Conservation (phyloP, 2,797 vertebrate genomes). For the Lacerta bilineata region DNA sequence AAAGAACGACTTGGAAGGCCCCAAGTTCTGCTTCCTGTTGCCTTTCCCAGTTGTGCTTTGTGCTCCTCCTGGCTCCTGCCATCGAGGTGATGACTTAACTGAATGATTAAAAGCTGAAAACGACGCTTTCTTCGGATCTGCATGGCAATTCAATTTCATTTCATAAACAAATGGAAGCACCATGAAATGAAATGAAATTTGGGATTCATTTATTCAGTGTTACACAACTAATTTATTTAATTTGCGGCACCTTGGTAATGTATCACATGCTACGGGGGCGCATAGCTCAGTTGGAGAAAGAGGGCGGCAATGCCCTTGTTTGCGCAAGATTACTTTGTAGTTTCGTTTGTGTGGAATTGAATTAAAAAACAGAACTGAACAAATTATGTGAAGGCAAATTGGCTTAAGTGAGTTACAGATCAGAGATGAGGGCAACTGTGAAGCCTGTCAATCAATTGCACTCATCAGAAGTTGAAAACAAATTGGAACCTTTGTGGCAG, state of each 20-base stretch:
- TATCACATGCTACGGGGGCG: slow-evolving; percentile 32
- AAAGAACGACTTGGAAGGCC: background rate
- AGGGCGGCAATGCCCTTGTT: slow-evolving; percentile 12
- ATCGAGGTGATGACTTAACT: background rate
- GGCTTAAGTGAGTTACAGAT: slow-evolving; percentile 17
- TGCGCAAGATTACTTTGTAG: slow-evolving; percentile 10
- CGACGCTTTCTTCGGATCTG: slow-evolving; percentile 13
- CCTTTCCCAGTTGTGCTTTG: background rate
- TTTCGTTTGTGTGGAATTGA: slow-evolving; percentile 30
- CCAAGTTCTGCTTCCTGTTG: background rate
- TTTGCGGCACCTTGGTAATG: slow-evolving; percentile 18
- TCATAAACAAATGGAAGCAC: slow-evolving; percentile 43
- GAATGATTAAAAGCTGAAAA: background rate
- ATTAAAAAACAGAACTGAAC: slow-evolving; percentile 4
- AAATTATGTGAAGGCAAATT: slow-evolving; percentile 29
- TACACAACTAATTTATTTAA: slow-evolving; percentile 44
- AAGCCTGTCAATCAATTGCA: slow-evolving; percentile 12
- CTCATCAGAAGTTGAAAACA: background rate
- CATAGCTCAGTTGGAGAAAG: slow-evolving; percentile 19
- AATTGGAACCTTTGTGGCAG: background rate
- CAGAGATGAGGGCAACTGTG: background rate
- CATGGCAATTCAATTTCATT: slow-evolving; percentile 37
- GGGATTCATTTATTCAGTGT: slow-evolving; percentile 47
- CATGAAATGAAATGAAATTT: slow-evolving; percentile 41
- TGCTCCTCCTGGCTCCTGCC: background rate